Conservation (phyloP, 2,797 vertebrate genomes). For the Limnodromus scolopaceus region DNA sequence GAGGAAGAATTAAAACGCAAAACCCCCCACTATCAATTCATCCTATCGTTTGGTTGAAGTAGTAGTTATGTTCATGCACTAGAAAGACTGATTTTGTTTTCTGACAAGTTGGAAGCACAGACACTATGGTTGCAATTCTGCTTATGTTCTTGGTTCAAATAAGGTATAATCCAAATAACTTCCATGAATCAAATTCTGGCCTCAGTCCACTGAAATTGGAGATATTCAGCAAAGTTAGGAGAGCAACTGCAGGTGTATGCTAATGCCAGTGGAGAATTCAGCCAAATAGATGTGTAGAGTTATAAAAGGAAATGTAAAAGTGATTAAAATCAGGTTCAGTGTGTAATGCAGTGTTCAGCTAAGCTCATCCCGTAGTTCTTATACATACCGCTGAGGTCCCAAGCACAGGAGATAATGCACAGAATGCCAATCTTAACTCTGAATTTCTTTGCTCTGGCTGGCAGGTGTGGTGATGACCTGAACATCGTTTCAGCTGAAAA, state of each 20-base stretch:
- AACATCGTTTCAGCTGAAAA: background rate
- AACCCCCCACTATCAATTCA: accelerated
- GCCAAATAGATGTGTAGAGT: background rate
- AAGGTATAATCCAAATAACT: background rate
- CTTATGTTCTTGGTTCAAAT: background rate
- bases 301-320: background rate
- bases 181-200: background rate
- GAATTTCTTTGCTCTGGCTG: background rate
- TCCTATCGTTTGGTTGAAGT: background rate
- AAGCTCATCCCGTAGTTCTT: background rate
- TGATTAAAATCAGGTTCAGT: background rate
- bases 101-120: background rate
- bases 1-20: background rate
- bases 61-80: background rate
- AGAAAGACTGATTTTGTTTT: background rate
- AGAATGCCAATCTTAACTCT: background rate
- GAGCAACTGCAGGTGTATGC: background rate
- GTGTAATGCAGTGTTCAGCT: background rate
- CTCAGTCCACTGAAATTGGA: background rate
- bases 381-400: background rate
- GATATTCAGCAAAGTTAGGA: background rate
- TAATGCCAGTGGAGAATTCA: background rate
- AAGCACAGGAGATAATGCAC: background rate
- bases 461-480: background rate
- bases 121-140: background rate